Percentiles rank a stretch among this genome's conserved stretches.
These are phyloP conservation scores for Adineta ricciae DNA, from an alignment of 2,888 invertebrate genomes.

Conservation along the genomic window DNA sequence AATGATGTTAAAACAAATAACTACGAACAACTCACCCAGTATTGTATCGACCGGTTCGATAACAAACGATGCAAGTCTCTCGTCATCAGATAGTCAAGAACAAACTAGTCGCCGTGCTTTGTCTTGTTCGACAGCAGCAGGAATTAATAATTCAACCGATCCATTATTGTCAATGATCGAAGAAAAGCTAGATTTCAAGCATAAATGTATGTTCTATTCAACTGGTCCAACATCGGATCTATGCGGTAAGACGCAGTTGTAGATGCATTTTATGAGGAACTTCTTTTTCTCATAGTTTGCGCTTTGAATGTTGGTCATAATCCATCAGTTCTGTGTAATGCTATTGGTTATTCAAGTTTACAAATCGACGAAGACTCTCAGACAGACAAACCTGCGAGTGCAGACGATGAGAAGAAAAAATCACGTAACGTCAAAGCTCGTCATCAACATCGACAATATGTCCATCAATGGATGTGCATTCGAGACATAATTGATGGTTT, in stretches of 20 bases:
- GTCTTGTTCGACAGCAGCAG: neutral
- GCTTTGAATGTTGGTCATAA: neutral
- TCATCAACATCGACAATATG: conserved; percentile 10
- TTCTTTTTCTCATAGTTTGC: neutral
- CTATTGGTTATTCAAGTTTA: neutral
- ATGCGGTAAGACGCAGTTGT: neutral
- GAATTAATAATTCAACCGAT: neutral
- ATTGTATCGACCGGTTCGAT: neutral
- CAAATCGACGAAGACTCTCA: neutral
- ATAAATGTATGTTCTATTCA: conserved; percentile 9
- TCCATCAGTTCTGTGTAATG: neutral
- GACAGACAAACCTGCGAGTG: neutral
- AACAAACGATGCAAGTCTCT: neutral
- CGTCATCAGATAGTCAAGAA: neutral
- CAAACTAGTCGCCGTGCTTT: neutral
- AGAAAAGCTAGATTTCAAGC: conserved; percentile 4
- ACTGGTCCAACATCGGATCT: conserved; percentile 8
- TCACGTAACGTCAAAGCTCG: neutral
- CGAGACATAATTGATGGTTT: neutral
- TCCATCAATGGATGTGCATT: conserved; percentile 18
- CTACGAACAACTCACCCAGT: neutral
- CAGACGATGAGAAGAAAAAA: neutral
- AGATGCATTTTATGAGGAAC: too few species aligned
- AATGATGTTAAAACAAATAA: neutral
- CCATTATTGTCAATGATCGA: neutral